Base-by-base conservation (phyloP, 2,888 invertebrate genomes). In the Caenorhabditis sp. region DNA sequence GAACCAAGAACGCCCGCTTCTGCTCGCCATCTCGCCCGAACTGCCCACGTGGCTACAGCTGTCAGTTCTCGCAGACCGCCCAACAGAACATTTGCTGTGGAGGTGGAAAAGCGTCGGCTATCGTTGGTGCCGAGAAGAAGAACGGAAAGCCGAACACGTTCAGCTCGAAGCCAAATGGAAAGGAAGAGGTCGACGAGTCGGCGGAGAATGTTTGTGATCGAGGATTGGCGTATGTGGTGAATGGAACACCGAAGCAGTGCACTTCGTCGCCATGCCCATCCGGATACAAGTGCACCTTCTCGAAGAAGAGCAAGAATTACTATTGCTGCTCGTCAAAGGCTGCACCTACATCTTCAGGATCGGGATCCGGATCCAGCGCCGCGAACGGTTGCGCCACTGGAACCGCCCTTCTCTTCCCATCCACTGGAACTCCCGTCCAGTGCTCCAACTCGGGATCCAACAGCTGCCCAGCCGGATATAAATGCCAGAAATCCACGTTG, bases 371-470 rank as follows among this genome's bases (percentile, higher is more conserved):
- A 50, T 51, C 78, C 15, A 44, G 44, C 5, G 65, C 53, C 0
- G 61, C 85, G 28, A 80, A 88, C 47, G 90, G 90, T 4, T 90
- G 90, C 62, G 88, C 90, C 2, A 74, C 81, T 2, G 90, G 90
- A 28, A 79, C 74, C 20, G 89, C 90, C 8, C 87, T 91, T 11
- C 84, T 90, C 9, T 90, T 90, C 87, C 90, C 90, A 24, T 89
- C 90, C 8, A 90, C 90, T 8, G 90, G 90, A 68, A 89, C 89
- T 5, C 90, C 90, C 50, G 90, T 90, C 1, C 90, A 91, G 37
- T 90, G 90, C 83, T 85, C 86, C 32, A 82, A 80, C 56, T 82
- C 55, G 22, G 85, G 86, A 18, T 56, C 80, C n/a, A 87, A 90
- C 79, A 85, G 88, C 13, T 90, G 90, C 62, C 90, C 90, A 9